Conservation (phyloP, 2,797 vertebrate genomes). For the Sylvilagus floridanus region DNA sequence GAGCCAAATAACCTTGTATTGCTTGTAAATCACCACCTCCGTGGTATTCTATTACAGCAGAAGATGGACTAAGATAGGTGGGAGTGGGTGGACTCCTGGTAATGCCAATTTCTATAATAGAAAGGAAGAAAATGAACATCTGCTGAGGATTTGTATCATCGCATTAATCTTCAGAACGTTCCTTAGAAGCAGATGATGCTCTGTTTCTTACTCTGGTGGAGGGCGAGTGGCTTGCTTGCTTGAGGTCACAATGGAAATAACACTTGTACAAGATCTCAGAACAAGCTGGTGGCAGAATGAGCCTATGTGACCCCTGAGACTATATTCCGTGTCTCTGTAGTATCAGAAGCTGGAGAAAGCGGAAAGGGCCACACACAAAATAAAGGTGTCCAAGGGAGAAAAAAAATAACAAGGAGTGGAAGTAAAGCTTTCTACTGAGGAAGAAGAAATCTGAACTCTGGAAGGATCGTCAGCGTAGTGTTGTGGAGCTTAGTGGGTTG, state of each 20-base stretch:
- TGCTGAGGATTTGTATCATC: conserved; percentile 11
- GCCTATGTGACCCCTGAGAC: conserved; percentile 11
- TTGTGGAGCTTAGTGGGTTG: conserved; percentile 17
- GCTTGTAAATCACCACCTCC: not conserved
- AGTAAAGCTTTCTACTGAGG: conserved; percentile 23
- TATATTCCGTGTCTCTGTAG: conserved; percentile 29
- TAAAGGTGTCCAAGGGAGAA: conserved; percentile 5
- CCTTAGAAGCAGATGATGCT: not conserved
- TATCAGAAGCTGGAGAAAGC: conserved; percentile 50
- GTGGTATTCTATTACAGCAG: not conserved
- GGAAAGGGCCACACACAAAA: not conserved
- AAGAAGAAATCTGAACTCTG: conserved; percentile 56
- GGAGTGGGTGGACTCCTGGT: not conserved
- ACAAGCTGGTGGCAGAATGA: conserved; percentile 47
- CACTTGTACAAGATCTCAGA: not conserved
- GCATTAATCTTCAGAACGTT: conserved; percentile 12
- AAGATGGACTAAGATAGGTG: conserved; percentile 17
- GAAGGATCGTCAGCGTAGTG: not conserved
- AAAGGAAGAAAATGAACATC: conserved; percentile 46
- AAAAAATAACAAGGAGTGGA: conserved; percentile 21
- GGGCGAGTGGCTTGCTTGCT: not conserved
- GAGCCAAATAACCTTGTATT: not conserved
- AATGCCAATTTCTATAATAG: conserved; percentile 51
- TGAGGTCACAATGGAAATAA: conserved; percentile 46
- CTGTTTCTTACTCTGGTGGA: not conserved